Evolutionary conservation across 2,888 invertebrate species (phyloP).

Genomic region (Lasioglossum pauxillum): DNA sequence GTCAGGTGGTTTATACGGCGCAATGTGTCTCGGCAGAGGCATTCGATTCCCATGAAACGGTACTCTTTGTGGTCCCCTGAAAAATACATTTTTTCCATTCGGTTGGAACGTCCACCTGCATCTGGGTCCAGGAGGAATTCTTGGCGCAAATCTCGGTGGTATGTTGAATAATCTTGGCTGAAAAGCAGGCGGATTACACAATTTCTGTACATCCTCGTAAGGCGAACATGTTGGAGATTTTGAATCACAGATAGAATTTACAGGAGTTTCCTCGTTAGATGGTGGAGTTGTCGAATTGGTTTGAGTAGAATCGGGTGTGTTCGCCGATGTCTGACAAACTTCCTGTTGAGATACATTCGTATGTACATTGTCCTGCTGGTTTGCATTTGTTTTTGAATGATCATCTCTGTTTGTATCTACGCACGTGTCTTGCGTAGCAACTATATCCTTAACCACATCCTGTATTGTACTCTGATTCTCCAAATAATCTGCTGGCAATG

Average conservation of each 20-base stretch:
- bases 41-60: constrained; percentile 41
- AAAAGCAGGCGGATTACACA: constrained; percentile 27
- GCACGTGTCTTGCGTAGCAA: neutral
- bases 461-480: constrained; percentile 24
- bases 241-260: constrained; percentile 14
- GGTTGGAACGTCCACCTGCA: constrained; percentile 44
- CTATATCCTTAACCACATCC: neutral
- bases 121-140: constrained; percentile 29
- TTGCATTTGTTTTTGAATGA: constrained; percentile 3
- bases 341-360: neutral
- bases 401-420: neutral
- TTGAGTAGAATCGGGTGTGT: neutral
- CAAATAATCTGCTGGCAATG: neutral
- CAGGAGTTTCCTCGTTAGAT: constrained; percentile 27
- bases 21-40: constrained; percentile 17
- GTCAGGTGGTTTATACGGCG: constrained; percentile 17
- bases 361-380: constrained; percentile 27
- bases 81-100: constrained; percentile 42
- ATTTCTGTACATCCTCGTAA: constrained; percentile 38
- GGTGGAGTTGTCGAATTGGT: neutral
- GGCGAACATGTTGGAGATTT: constrained; percentile 11
- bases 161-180: constrained; percentile 31
- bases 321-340: constrained; percentile 3
- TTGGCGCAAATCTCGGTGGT: constrained; percentile 29
- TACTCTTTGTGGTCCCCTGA: constrained; percentile 43